A percentile compares a stretch with the other conserved stretches of the same genome.
Evolutionary conservation across 2,888 invertebrate species (phyloP).

Genomic region (Oxytorus armatus): DNA sequence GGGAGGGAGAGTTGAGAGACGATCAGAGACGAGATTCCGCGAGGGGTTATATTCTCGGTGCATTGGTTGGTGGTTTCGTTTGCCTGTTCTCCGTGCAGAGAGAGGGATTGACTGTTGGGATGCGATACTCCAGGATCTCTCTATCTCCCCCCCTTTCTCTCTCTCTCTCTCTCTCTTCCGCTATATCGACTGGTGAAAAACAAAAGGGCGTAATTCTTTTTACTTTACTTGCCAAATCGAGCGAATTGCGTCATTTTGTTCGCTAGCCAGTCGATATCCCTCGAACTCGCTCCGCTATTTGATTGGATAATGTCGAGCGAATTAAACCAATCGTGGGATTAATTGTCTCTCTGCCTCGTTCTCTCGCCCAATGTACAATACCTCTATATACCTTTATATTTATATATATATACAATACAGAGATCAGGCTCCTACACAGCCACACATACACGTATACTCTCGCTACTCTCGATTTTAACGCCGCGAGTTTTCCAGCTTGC

Average conservation of each 20-base stretch:
- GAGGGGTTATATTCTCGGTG: constrained; percentile 46
- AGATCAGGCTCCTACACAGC: constrained; percentile 11
- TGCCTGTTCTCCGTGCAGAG: constrained; percentile 22
- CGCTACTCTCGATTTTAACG: constrained; percentile 55
- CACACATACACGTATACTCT: constrained; percentile 30
- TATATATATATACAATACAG: background rate
- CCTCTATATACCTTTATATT: constrained; percentile 26
- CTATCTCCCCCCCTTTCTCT: too few relatives aligned
- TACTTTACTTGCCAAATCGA: constrained; percentile 2
- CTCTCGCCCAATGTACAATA: constrained; percentile 45
- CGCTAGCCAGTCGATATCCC: background rate
- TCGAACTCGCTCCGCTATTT: constrained; percentile 72
- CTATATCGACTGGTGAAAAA: background rate
- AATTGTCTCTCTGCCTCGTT: constrained; percentile 75
- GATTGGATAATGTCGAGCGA: constrained; percentile 81
- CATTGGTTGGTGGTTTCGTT: constrained; percentile 49
- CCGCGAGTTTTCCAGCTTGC: constrained; percentile 72
- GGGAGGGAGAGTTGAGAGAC: constrained; percentile 17
- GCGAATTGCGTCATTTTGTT: background rate
- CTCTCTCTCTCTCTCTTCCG: constrained; percentile 38
- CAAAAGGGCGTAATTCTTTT: constrained; percentile 36
- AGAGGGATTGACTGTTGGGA: constrained; percentile 44
- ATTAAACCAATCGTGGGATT: constrained; percentile 81
- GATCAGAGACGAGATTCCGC: constrained; percentile 55
- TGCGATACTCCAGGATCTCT: constrained; percentile 47